Percentiles rank a stretch among this genome's conserved stretches.
Conservation (phyloP, 2,797 vertebrate genomes). For the Girardinus metallicus region DNA sequence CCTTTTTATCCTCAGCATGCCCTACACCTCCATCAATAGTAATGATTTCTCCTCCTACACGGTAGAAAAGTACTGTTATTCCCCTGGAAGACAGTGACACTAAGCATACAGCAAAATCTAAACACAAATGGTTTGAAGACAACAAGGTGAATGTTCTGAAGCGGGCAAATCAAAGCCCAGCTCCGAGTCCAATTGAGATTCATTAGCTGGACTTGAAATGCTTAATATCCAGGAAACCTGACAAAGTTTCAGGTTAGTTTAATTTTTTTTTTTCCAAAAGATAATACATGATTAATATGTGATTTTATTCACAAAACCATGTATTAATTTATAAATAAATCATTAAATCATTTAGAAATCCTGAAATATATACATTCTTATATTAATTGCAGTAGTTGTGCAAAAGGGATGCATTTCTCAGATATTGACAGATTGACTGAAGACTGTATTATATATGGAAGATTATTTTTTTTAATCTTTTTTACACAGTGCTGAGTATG, state of each 20-base stretch:
- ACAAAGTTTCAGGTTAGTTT: not conserved
- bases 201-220: not conserved
- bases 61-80: conserved; percentile 35
- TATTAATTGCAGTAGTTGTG: not conserved
- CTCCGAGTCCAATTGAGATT: not conserved
- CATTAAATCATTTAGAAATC: no score
- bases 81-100: not conserved
- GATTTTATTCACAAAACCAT: no score
- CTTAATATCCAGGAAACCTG: not conserved
- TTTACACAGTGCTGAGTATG: not conserved
- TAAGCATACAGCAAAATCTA: not conserved
- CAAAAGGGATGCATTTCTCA: not conserved
- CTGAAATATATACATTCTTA: not conserved
- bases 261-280: no score
- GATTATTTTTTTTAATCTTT: not conserved
- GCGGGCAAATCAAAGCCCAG: not conserved
- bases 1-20: conserved; percentile 56
- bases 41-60: conserved; percentile 60
- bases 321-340: no score
- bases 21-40: conserved; percentile 50
- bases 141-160: not conserved
- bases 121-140: not conserved
- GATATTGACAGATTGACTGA: not conserved
- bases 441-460: not conserved
- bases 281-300: no score